These are phyloP conservation scores for Miniopterus natalensis DNA, from an alignment of 2,113 vertebrate species.

Conservation along the genomic window DNA sequence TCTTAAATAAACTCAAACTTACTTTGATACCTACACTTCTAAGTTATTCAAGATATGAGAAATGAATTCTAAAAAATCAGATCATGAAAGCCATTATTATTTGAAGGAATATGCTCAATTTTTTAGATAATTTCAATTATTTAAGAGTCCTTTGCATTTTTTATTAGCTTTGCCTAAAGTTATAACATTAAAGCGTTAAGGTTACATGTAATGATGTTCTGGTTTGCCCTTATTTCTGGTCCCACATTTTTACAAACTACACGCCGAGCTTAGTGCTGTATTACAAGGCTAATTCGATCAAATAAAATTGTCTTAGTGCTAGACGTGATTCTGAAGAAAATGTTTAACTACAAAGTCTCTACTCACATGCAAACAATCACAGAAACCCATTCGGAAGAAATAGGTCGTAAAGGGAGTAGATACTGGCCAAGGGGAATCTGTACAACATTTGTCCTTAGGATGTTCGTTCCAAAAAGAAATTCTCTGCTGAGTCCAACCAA, in stretches of 20 bases:
- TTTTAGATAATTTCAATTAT: conserved; percentile 86
- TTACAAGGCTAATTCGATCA: conserved; percentile 16
- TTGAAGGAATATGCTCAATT: conserved; percentile 83
- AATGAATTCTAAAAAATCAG: conserved; percentile 82
- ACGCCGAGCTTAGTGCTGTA: background rate
- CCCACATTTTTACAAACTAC: conserved; percentile 67
- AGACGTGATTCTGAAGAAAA: background rate
- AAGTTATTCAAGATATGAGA: conserved; percentile 79
- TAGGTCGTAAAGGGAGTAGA: background rate
- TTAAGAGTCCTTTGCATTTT: conserved; percentile 83
- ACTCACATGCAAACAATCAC: background rate
- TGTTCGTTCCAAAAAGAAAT: background rate
- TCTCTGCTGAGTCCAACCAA: background rate
- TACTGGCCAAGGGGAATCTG: background rate
- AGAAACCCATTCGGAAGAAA: background rate
- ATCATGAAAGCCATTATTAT: conserved; percentile 84
- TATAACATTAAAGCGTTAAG: conserved; percentile 81
- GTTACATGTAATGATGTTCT: conserved; percentile 76
- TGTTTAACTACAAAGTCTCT: background rate
- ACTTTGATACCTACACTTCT: conserved; percentile 64
- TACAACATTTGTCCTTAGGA: background rate
- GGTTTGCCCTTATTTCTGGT: conserved; percentile 65
- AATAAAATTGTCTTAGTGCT: conserved; percentile 20
- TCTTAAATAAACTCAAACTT: conserved; percentile 77
- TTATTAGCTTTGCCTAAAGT: conserved; percentile 85